A percentile compares a stretch with the other conserved stretches of the same genome.
phyloP scores from a whole-genome alignment of 2,113 vertebrate species.

The Ictalurus furcatus region DNA sequence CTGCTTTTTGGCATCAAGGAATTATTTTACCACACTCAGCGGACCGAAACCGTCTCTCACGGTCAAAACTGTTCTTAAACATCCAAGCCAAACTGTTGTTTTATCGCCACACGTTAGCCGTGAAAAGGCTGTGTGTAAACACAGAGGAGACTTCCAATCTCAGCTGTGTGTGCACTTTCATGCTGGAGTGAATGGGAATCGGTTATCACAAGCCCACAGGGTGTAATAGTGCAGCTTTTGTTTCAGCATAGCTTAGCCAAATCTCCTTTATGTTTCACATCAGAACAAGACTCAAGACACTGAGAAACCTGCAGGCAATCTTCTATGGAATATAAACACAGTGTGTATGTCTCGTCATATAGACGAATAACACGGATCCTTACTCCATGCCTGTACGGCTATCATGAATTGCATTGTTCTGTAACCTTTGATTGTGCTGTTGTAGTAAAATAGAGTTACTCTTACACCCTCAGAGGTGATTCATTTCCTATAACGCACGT shows the following conservation, averaged over 20 bases:
- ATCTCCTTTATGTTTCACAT: slow-evolving; percentile 64
- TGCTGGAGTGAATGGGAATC: slow-evolving; percentile 62
- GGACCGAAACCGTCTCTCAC: background rate
- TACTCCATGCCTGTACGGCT: background rate
- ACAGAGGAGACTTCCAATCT: slow-evolving; percentile 57
- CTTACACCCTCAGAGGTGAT: background rate
- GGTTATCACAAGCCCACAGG: slow-evolving; percentile 67
- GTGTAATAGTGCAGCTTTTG: slow-evolving; percentile 66
- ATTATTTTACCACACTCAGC: background rate
- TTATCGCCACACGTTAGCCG: slow-evolving; percentile 39
- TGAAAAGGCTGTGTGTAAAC: slow-evolving; percentile 44
- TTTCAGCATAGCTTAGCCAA: slow-evolving; percentile 64
- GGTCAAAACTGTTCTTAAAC: background rate
- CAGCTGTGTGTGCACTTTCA: slow-evolving; percentile 58
- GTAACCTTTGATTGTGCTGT: background rate
- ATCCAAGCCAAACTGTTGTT: background rate
- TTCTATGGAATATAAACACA: background rate
- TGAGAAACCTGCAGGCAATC: background rate
- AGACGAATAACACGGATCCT: background rate
- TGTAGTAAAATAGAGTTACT: background rate
- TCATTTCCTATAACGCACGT: background rate
- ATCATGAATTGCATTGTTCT: background rate
- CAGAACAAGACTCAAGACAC: slow-evolving; percentile 23
- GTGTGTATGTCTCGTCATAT: background rate
- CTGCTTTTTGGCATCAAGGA: background rate